Evolutionary conservation across 2,888 invertebrate genomes (phyloP), one percentile per base, ranked within the genome.

Genomic region (Halictus quadricinctus): DNA sequence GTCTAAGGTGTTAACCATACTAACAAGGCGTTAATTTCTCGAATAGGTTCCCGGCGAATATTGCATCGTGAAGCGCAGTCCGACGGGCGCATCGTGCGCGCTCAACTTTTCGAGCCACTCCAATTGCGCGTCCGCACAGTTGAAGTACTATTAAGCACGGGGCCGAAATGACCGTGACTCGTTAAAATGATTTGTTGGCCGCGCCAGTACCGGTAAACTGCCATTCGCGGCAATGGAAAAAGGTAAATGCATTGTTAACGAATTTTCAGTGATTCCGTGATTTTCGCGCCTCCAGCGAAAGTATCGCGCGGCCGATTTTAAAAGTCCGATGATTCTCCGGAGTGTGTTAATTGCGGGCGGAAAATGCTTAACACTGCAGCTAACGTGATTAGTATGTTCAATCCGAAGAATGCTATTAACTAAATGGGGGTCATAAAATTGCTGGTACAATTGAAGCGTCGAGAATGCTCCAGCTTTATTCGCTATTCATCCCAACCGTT

Each of bases 161-260:
- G 3, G 25, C 70, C 66, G 76, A 79, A 88, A 88, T 88, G 81
- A 85, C 81, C 81, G 79, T 77, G 78, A 84, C 88, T 86, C 86
- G 88, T 88, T 88, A 86, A 84, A 88, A 86, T 86, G 76, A 88
- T 87, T 88, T 87, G 77, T 81, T 60, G 83, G 54, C 60, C 60
- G 60, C 29, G 60, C 13, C 6, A 60, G 25, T 25, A 13, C 60
- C 8, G 15, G 60, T 29, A 60, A 60, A 60, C 60, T 29, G n/a
- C 15, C 15, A 25, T 58, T 64, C 41, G 43, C n/a, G 15, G 58
- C 29, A 29, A 69, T 13, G 46, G 29, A 70, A 72, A 60, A 72
- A 60, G 21, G 46, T 43, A 21, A 72, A 58, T 58, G 48, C 29
- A 60, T 72, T 29, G 54, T 48, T 72, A 79, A 60, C 60, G 60